Evolutionary conservation across 2,797 vertebrate genomes (phyloP), one percentile per base, ranked within the genome.

Genomic region (Manis crassicaudata): DNA sequence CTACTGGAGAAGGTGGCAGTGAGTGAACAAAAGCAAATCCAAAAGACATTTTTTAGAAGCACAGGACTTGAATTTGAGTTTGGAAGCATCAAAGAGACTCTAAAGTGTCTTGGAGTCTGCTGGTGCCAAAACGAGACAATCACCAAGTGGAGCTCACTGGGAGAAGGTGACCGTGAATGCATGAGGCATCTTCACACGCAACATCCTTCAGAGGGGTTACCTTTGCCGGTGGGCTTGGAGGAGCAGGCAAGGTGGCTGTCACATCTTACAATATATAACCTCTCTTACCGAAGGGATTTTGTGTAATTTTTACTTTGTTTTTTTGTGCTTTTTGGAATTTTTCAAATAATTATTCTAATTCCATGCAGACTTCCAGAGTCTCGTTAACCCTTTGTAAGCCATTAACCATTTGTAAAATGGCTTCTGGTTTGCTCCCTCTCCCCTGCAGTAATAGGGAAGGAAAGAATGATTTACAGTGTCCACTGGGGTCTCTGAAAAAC

Each of bases 341-440:
- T 91, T 97, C 92, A 92, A 96, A 91, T 76, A 76, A 97, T 96
- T 95, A 95, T 95, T 97, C 92, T 92, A 96, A 96, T 95, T 97
- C 90, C 75, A 54, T n/a, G 35, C 65, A 95, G 92, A 83, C 79
- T 88, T 75, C 68, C 25, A 79, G 96, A 93, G 80, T 94, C 63
- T 86, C 7, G 0, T 94, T 93, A 97, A 97, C 96, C 77, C 92
- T 92, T 83, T 67, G 46, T 72, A 75, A 88, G n/a, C 77, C 46
- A 79, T 50, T 40, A 10, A 46, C 46, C 46, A 46, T 46, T 46
- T 46, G 46, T 46, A 46, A 46, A 46, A 46, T 46, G 46, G 46
- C 67, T 96, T 21, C 68, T 83, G 56, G 20, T 46, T 62, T 76
- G 10, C 60, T 73, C 32, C 35, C n/a, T 76, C 21, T 62, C 9